phyloP scores from a whole-genome alignment of 2,888 invertebrate species.

The Acrobasis repandana region DNA sequence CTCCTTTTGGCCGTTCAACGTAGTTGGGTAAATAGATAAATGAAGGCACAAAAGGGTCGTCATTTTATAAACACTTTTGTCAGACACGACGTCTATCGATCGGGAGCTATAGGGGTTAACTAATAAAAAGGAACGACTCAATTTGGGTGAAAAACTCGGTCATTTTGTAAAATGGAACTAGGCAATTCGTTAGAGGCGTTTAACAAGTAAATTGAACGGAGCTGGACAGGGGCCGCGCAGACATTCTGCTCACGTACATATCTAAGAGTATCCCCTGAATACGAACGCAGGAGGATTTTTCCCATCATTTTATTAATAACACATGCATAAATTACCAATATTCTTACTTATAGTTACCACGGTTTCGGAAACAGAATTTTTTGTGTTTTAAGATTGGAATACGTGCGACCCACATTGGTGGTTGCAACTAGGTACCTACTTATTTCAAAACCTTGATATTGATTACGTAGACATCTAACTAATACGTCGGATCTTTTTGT shows the following conservation, averaged over 20 bases:
- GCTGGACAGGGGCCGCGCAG: neutral
- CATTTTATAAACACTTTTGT: neutral
- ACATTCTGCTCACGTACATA: slow-evolving; percentile 13
- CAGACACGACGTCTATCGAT: neutral
- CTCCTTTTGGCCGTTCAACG: too few relatives aligned
- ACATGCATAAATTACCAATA: neutral
- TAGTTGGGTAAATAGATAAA: too few relatives aligned
- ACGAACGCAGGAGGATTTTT: slow-evolving; percentile 4
- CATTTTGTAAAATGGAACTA: slow-evolving; percentile 12
- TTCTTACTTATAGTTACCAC: neutral
- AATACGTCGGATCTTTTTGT: too few relatives aligned
- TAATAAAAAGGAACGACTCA: slow-evolving; percentile 14
- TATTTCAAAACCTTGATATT: too few relatives aligned
- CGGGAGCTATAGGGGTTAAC: slow-evolving; percentile 1
- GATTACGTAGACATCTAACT: too few relatives aligned
- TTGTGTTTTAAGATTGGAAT: neutral
- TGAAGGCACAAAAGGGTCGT: slow-evolving; percentile 4
- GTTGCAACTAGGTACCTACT: too few relatives aligned
- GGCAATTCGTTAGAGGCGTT: slow-evolving; percentile 16
- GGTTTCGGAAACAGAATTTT: neutral
- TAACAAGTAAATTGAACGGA: slow-evolving; percentile 19
- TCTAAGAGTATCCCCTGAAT: slow-evolving; percentile 2
- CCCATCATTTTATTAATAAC: slow-evolving; percentile 1
- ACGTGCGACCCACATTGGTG: too few relatives aligned
- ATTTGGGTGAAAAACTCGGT: slow-evolving; percentile 14